Conservation (phyloP, 2,797 vertebrate genomes). For the Squalus acanthias region DNA sequence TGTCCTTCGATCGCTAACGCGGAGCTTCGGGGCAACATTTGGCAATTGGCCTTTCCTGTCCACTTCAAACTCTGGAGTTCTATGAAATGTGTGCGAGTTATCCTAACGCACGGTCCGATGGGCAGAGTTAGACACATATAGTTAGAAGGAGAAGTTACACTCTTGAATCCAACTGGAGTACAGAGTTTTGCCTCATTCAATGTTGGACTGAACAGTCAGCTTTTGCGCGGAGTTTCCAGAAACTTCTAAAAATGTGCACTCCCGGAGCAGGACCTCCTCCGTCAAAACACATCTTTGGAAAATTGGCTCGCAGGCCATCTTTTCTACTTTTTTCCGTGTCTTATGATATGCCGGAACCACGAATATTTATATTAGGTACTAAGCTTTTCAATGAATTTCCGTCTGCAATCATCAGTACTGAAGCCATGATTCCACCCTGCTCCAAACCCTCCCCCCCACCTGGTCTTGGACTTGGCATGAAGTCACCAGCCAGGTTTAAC, state of each 20-base stretch:
- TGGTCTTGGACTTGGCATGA: not conserved
- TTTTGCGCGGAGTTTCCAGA: not conserved
- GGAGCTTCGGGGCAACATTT: not conserved
- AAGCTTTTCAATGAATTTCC: not conserved
- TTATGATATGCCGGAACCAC: too few species aligned
- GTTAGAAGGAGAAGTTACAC: not conserved
- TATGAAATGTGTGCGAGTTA: not conserved
- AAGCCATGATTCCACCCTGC: not conserved
- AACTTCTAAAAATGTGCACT: not conserved
- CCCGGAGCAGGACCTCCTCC: not conserved
- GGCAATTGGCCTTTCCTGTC: not conserved
- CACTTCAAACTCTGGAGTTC: not conserved
- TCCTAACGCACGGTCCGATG: not conserved
- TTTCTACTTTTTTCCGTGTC: not conserved
- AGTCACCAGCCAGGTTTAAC: not conserved
- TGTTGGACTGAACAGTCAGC: too few species aligned
- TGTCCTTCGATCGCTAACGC: not conserved
- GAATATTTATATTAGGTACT: not conserved
- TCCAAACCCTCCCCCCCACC: not conserved
- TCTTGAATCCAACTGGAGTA: not conserved
- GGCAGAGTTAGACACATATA: too few species aligned
- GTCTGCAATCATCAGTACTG: not conserved
- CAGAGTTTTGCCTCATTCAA: too few species aligned
- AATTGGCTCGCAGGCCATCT: not conserved
- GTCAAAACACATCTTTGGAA: not conserved